phyloP scores from a whole-genome alignment of 1,140 invertebrate species.

The Pseudomyrmex concolor region DNA sequence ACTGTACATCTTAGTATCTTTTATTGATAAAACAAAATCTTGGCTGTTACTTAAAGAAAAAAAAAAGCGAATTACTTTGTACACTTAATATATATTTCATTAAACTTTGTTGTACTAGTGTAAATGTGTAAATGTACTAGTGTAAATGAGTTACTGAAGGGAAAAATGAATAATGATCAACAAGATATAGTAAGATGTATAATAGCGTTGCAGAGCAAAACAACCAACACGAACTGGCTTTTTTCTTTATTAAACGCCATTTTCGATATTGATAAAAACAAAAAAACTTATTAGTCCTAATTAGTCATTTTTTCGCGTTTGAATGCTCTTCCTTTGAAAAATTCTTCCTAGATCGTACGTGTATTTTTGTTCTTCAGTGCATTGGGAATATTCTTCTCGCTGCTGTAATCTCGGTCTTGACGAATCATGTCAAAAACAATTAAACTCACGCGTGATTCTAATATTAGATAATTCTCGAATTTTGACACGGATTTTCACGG shows the following conservation, averaged over 20 bases:
- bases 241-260: not conserved
- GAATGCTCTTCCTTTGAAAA: not conserved
- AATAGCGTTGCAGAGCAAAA: constrained; percentile 7
- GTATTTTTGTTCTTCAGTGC: not conserved
- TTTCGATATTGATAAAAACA: not conserved
- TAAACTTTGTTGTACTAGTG: not conserved
- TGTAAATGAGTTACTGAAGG: not conserved
- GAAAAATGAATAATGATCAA: constrained; percentile 25
- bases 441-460: not conserved
- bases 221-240: too few relatives aligned
- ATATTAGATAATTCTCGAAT: not conserved
- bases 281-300: not conserved
- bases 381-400: not conserved
- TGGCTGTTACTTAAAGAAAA: too few relatives aligned
- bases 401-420: not conserved
- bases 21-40: too few relatives aligned
- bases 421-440: not conserved
- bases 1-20: too few relatives aligned
- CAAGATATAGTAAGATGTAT: not conserved
- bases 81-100: not conserved
- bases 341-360: not conserved
- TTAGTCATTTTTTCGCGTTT: not conserved
- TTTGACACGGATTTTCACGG: not conserved
- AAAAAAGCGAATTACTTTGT: too few relatives aligned
- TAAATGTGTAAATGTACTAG: not conserved